A percentile compares a stretch with the other conserved stretches of the same genome.
These are phyloP conservation scores for Aldrovandia affinis DNA, from an alignment of 2,797 vertebrate genomes.

Conservation along the genomic window DNA sequence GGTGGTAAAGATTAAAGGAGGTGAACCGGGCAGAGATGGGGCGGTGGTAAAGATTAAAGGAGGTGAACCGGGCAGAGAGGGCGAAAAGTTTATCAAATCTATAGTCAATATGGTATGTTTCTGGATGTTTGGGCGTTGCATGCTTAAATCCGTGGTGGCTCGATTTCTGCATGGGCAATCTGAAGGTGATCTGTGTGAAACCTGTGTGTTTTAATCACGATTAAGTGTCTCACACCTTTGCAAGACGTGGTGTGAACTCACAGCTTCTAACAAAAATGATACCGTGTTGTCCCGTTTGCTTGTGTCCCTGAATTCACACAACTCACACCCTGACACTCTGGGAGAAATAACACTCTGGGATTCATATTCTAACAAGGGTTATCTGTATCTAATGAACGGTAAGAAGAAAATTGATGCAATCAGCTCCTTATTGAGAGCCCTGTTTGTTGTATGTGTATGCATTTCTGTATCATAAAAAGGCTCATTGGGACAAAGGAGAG, in stretches of 20 bases:
- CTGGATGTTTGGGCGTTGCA: constrained; percentile 63
- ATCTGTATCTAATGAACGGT: neutral
- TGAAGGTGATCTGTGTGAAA: constrained; percentile 25
- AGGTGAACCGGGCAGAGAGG: constrained; percentile 81
- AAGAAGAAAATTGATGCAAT: neutral
- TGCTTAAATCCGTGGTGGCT: constrained; percentile 50
- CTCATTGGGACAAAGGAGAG: too few relatives aligned
- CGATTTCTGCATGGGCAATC: constrained; percentile 45
- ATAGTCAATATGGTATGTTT: constrained; percentile 94
- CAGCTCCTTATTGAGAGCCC: neutral
- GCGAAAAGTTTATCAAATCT: constrained; percentile 95
- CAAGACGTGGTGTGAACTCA: constrained; percentile 26
- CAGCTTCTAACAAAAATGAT: neutral
- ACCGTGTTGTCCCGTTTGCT: neutral
- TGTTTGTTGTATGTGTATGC: neutral
- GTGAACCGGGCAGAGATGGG: too few relatives aligned
- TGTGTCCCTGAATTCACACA: constrained; percentile 15
- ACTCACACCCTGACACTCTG: neutral
- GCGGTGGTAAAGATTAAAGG: constrained; percentile 96
- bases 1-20: constrained; percentile 95
- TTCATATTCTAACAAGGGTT: neutral
- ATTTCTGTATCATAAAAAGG: neutral
- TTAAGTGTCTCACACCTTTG: constrained; percentile 11
- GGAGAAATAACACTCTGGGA: neutral
- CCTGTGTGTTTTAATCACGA: constrained; percentile 27